Conservation (phyloP, 2,113 vertebrate genomes). For the Lanius collurio region DNA sequence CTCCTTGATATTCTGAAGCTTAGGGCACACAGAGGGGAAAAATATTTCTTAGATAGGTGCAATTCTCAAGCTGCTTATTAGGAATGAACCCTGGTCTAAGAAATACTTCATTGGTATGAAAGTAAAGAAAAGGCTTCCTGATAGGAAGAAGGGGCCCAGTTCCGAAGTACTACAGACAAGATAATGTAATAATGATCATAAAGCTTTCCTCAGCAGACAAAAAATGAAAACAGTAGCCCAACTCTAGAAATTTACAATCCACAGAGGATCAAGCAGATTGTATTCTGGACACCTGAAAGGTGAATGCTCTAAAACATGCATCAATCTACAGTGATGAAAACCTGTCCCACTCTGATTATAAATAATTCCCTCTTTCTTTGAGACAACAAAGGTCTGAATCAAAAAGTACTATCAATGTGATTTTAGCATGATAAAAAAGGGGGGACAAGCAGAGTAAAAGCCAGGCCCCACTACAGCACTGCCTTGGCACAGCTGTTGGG, state of each 20-base stretch:
- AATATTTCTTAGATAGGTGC: conserved; percentile 65
- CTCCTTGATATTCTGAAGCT: conserved; percentile 66
- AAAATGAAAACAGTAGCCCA: conserved; percentile 52
- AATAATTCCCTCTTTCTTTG: conserved; percentile 64
- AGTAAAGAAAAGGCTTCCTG: conserved; percentile 58
- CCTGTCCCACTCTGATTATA: conserved; percentile 24
- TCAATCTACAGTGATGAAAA: conserved; percentile 60
- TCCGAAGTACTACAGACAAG: conserved; percentile 32
- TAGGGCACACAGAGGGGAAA: conserved; percentile 46
- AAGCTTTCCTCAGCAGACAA: conserved; percentile 64
- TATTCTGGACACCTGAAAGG: conserved; percentile 76
- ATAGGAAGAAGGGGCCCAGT: conserved; percentile 48
- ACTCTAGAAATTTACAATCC: conserved; percentile 78
- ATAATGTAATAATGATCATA: conserved; percentile 70
- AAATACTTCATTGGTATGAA: conserved; percentile 64
- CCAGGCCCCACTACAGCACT: background rate
- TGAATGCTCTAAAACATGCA: conserved; percentile 70
- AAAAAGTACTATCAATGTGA: conserved; percentile 29
- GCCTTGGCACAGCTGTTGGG: background rate
- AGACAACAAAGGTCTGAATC: conserved; percentile 54
- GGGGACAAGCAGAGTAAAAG: background rate
- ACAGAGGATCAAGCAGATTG: conserved; percentile 70
- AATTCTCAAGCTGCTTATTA: conserved; percentile 74
- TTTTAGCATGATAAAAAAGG: conserved; percentile 23
- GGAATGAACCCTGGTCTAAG: conserved; percentile 61